Base-by-base conservation (phyloP, 2,888 invertebrate genomes). In the Apotomis turbidana region DNA sequence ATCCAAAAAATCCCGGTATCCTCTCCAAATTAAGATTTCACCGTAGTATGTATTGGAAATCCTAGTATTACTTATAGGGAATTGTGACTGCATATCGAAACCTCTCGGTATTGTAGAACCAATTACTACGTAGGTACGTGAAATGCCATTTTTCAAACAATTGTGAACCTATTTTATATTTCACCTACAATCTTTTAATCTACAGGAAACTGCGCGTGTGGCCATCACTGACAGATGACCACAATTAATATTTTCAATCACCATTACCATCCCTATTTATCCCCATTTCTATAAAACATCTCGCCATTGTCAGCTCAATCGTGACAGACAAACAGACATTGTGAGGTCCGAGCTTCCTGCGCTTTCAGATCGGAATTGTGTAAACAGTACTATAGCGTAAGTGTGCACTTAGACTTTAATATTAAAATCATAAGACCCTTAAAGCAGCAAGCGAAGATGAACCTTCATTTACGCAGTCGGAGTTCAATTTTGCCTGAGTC, bases 301-400 rank as follows among this genome's bases (percentile, higher is more conserved):
- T 79, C 83, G 80, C 83, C 79, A 85, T 88, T 80, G 80, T 80
- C 68, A 76, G 70, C 70, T 84, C 81, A 82, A 86, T 85, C 82
- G 85, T 85, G 85, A 86, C 87, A 82, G 81, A 87, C 87, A 85
- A 83, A 85, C 86, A 86, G 83, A 85, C 85, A 74, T 72, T 81
- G 85, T 84, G 80, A 75, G 78, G 78, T 78, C 85, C 87, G 77
- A 83, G 87, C 88, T 88, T 89, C 89, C 88, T 88, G 87, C 82
- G 87, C 87, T 88, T 89, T 87, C 85, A 88, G 83, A 85, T 83
- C 80, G 83, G 85, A 84, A 83, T 85, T 83, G 83, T 85, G 86
- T 86, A 86, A 86, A 86, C 86, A 86, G 78, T 57, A 71, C 78
- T 76, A 81, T 81, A 83, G 80, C 81, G 81, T 84, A 83, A 86